Evolutionary conservation across 2,797 vertebrate genomes (phyloP).

Genomic region (Sebastes steindachneri): DNA sequence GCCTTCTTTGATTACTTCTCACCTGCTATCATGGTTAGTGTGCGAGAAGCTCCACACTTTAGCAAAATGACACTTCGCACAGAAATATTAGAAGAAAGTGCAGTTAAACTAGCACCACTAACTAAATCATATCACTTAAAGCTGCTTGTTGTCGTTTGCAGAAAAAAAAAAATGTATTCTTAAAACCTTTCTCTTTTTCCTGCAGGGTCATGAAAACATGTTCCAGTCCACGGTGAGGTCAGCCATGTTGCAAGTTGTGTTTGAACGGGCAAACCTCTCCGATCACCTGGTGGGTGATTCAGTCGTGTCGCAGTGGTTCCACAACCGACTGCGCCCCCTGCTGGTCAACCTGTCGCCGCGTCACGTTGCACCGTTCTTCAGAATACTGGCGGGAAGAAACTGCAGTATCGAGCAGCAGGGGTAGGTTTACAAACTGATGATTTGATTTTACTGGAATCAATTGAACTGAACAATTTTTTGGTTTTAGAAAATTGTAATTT

Average conservation of each 20-base stretch:
- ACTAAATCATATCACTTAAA: not conserved
- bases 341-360: conserved; percentile 47
- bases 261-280: conserved; percentile 74
- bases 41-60: not conserved
- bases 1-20: conserved; percentile 75
- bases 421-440: conserved; percentile 33
- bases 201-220: conserved; percentile 38
- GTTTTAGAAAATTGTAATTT: not conserved
- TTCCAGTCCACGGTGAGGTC: conserved; percentile 59
- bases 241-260: conserved; percentile 76
- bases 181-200: not conserved
- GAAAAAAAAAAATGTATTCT: not conserved
- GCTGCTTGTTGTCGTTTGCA: not conserved
- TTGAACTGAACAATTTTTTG: not conserved
- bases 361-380: conserved; percentile 70
- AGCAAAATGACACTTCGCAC: not conserved
- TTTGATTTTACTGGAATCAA: not conserved
- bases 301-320: conserved; percentile 68
- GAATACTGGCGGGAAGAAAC: conserved; percentile 61
- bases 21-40: conserved; percentile 60
- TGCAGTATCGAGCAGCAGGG: conserved; percentile 66
- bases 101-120: not conserved
- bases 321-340: conserved; percentile 65
- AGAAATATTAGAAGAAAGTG: not conserved
- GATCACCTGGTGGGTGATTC: conserved; percentile 51